Percentiles rank a stretch among this genome's conserved stretches.
These are phyloP conservation scores for Melanophora roralis DNA, from an alignment of 2,888 invertebrate genomes.

Conservation along the genomic window DNA sequence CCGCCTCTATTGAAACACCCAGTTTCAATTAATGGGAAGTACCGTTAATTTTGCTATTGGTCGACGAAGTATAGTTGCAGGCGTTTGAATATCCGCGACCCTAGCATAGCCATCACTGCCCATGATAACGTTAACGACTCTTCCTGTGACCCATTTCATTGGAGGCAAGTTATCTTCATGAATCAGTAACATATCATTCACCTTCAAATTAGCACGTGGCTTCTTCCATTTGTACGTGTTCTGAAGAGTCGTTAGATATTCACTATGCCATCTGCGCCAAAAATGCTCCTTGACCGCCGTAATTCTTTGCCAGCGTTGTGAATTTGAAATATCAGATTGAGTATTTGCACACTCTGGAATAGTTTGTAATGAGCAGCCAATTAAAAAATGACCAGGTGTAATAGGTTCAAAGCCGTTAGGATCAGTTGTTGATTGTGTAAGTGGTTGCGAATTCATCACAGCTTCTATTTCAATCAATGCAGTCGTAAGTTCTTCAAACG, in stretches of 20 bases:
- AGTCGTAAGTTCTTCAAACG: slow-evolving; percentile 55
- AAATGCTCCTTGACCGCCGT: slow-evolving; percentile 1
- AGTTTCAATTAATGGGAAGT: slow-evolving; percentile 29
- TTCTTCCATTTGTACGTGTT: slow-evolving; percentile 5
- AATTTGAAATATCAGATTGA: neutral
- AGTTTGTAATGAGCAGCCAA: slow-evolving; percentile 31
- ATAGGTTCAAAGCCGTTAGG: slow-evolving; percentile 45
- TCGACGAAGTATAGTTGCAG: neutral
- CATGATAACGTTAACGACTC: neutral
- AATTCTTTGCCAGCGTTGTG: too few species aligned
- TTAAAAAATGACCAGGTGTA: slow-evolving; percentile 47
- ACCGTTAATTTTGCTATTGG: slow-evolving; percentile 34
- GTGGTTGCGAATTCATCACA: slow-evolving; percentile 54
- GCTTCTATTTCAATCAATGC: slow-evolving; percentile 56
- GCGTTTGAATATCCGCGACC: slow-evolving; percentile 36
- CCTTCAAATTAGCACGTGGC: neutral
- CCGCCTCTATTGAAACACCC: slow-evolving; percentile 28
- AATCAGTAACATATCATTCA: slow-evolving; percentile 8
- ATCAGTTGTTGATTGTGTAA: slow-evolving; percentile 39
- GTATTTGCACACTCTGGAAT: slow-evolving; percentile 8
- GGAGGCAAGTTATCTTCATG: slow-evolving; percentile 36
- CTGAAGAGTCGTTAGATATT: slow-evolving; percentile 31
- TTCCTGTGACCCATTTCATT: slow-evolving; percentile 29
- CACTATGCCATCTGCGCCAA: slow-evolving; percentile 30
- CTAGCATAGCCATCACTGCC: slow-evolving; percentile 32